These are phyloP conservation scores for Nothura maculosa DNA, from an alignment of 2,797 vertebrate species.

Conservation along the genomic window DNA sequence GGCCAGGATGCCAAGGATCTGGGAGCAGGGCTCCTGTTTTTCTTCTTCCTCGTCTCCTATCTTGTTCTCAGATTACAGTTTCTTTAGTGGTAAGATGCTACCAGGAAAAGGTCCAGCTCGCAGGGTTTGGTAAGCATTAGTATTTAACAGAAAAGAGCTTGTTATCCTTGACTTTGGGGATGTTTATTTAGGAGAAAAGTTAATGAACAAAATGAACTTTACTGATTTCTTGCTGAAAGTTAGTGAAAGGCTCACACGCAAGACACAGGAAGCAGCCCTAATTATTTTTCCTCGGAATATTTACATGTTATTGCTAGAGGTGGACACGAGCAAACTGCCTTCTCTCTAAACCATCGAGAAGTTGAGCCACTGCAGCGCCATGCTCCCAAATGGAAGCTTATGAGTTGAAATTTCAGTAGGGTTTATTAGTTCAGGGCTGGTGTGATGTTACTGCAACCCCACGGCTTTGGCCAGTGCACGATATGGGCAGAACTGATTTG, in stretches of 20 bases:
- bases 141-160: background rate
- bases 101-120: background rate
- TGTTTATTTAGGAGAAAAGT: background rate
- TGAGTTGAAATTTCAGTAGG: background rate
- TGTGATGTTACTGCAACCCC: background rate
- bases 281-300: background rate
- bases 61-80: background rate
- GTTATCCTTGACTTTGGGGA: background rate
- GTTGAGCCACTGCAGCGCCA: rapidly evolving
- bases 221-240: background rate
- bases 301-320: rapidly evolving
- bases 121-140: background rate
- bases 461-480: background rate
- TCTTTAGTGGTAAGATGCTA: background rate
- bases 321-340: background rate
- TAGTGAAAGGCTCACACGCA: rapidly evolving
- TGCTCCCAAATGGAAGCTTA: background rate
- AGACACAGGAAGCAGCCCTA: background rate
- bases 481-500: background rate
- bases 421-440: background rate
- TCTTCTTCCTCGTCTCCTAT: background rate
- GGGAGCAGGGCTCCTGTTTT: background rate
- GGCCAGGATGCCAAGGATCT: background rate
- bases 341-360: background rate
- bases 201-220: background rate